Evolutionary conservation across 2,888 invertebrate species (phyloP).

Genomic region (Carterocephalus palaemon): DNA sequence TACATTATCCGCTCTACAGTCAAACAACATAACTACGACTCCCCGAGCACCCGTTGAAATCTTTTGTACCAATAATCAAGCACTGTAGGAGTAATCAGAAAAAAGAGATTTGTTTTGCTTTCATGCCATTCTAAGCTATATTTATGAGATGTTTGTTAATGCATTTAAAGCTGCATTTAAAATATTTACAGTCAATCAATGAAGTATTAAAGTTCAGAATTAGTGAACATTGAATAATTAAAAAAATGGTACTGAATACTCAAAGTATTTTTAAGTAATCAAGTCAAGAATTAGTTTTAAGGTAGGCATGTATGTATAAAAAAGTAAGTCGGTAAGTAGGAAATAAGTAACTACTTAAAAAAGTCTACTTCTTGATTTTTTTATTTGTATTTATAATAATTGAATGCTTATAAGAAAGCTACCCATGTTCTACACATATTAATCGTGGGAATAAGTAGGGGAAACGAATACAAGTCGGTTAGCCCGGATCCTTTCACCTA

Average conservation of each 20-base stretch:
- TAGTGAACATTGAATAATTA: background rate
- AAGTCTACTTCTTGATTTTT: too few relatives aligned
- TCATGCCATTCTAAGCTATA: too few relatives aligned
- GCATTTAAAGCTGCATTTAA: too few relatives aligned
- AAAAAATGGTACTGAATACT: background rate
- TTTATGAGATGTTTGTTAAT: too few relatives aligned
- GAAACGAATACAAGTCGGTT: slow-evolving; percentile 47
- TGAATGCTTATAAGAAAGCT: background rate
- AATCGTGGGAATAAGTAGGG: slow-evolving; percentile 23
- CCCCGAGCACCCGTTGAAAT: slow-evolving; percentile 54
- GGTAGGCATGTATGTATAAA: background rate
- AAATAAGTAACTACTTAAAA: background rate
- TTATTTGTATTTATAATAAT: background rate
- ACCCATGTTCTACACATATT: slow-evolving; percentile 9
- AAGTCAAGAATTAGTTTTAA: too few relatives aligned
- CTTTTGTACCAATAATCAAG: slow-evolving; percentile 59
- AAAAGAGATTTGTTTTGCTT: too few relatives aligned
- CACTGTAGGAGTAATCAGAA: too few relatives aligned
- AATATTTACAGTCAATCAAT: too few relatives aligned
- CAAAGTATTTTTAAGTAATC: background rate
- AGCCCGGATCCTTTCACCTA: slow-evolving; percentile 67
- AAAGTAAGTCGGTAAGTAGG: background rate
- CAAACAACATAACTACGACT: slow-evolving; percentile 1
- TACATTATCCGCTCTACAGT: too few relatives aligned
- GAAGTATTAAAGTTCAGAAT: too few relatives aligned